Evolutionary conservation across 2,113 vertebrate species (phyloP), one percentile per base, ranked within the genome.

Genomic region (Zapus hudsonius): DNA sequence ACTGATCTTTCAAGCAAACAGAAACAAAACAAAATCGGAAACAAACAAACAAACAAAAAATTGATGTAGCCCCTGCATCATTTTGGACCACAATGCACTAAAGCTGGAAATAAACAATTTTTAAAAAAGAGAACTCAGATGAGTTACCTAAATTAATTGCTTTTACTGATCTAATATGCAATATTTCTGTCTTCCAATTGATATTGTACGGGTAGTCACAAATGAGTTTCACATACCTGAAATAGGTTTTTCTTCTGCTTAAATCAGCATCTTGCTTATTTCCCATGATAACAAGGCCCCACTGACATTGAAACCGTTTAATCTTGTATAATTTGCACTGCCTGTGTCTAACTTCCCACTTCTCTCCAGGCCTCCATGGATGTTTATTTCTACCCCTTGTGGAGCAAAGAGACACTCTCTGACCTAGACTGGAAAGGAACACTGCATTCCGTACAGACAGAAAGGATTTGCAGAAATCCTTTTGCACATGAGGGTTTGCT

Each of bases 391-490:
- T 82, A 7, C 29, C n/a, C 15, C 61, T 31, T 9, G 7, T 25
- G 40, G 38, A 79, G 80, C 44, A 75, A 22, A 63, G 73, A 64
- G 40, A 55, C 33, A 3, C 25, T 40, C 8, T 74, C 40, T 70
- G 40, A 76, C 10, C 63, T 20, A 52, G 61, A 67, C 23, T 11
- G 16, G 73, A 57, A 69, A 63, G 8, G 20, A 92, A 33, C 9
- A 5, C 78, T 88, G 52, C 23, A 17, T 64, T 47, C 15, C 22
- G 29, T 29, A 7, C 4, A 83, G 33, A 83, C 27, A 80, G 80
- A 82, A 67, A 90, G 31, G 63, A 52, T 36, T 70, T 64, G 55
- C 33, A 40, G 89, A 36, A 92, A 96, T 61, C 15, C 67, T 84
- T 92, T 69, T 27, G 64, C 67, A 36, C 52, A 7, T 52, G 55